Evolutionary conservation across 2,888 invertebrate genomes (phyloP), one percentile per base, ranked within the genome.

Genomic region (Drosophila mimica): DNA sequence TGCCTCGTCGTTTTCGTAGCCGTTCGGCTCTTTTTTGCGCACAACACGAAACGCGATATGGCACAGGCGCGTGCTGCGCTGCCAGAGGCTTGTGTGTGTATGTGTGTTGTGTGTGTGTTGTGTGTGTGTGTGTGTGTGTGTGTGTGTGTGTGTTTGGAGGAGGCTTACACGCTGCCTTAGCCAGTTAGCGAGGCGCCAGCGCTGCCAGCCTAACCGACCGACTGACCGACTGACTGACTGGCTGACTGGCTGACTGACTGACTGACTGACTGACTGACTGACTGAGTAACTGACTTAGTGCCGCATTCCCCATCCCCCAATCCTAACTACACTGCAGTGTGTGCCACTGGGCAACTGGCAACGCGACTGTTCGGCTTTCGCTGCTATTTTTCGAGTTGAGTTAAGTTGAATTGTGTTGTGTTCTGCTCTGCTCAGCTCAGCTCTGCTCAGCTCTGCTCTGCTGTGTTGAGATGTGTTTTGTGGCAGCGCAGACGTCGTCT

Each of bases 161-260:
- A 46, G 51, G 52, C 49, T 70, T 48, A 63, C 31, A 75, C 38
- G 65, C 61, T 63, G 72, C 76, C 62, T 82, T 83, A 87, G 87
- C 68, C 87, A 89, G 88, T 75, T 87, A 83, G 88, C 84, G 59
- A 80, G 90, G 88, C 89, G 87, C 83, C 90, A 83, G 62, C 53
- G 64, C 73, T 80, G 60, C 53, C 57, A 36, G 49, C 56, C 62
- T 51, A 63, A 46, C 49, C 34, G 51, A 62, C 53, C 51, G 56
- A 57, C 49, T 43, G 70, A 67, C 61, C 76, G 71, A 68, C 70
- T 65, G 64, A 52, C 56, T 69, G n/a, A n/a, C n/a, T n/a, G n/a
- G n/a, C n/a, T n/a, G n/a, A n/a, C n/a, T n/a, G n/a, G n/a, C n/a
- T n/a, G 73, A 66, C 51, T 66, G 74, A 60, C 60, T 68, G 78